Evolutionary conservation across 2,888 invertebrate genomes (phyloP).

Genomic region (Brachynemurus nebulosus): DNA sequence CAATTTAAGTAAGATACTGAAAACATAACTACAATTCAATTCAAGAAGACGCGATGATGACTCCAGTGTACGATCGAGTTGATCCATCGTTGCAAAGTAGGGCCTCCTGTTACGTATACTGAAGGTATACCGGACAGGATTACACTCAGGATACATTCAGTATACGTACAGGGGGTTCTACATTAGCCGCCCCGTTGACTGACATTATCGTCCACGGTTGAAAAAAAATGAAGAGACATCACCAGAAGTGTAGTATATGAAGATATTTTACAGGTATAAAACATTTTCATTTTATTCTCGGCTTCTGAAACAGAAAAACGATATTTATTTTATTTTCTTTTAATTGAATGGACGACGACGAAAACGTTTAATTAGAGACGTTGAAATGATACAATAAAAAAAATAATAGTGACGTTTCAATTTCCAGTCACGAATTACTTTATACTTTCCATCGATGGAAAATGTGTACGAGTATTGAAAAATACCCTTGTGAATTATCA

Average conservation of each 20-base stretch:
- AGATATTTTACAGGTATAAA: too few species aligned
- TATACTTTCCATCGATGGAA: neutral
- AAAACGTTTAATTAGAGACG: neutral
- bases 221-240: too few species aligned
- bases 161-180: constrained; percentile 95
- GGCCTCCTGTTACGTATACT: constrained; percentile 99
- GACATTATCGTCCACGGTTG: neutral
- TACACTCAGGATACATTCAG: constrained; percentile 99
- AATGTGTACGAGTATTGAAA: too few species aligned
- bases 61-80: too few species aligned
- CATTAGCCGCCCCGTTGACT: constrained; percentile 26
- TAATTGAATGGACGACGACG: too few species aligned
- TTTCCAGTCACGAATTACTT: neutral
- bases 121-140: constrained; percentile 98
- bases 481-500: constrained; percentile 1
- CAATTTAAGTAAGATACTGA: too few species aligned
- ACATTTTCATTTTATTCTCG: too few species aligned
- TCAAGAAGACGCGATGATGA: too few species aligned
- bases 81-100: constrained; percentile 53
- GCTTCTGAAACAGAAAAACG: too few species aligned
- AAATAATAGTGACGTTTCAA: neutral
- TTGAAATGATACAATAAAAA: neutral
- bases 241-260: too few species aligned
- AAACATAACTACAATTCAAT: too few species aligned
- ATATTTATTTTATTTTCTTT: too few species aligned